phyloP scores from a whole-genome alignment of 2,888 invertebrate species.

The Drosophila niveifrons region DNA sequence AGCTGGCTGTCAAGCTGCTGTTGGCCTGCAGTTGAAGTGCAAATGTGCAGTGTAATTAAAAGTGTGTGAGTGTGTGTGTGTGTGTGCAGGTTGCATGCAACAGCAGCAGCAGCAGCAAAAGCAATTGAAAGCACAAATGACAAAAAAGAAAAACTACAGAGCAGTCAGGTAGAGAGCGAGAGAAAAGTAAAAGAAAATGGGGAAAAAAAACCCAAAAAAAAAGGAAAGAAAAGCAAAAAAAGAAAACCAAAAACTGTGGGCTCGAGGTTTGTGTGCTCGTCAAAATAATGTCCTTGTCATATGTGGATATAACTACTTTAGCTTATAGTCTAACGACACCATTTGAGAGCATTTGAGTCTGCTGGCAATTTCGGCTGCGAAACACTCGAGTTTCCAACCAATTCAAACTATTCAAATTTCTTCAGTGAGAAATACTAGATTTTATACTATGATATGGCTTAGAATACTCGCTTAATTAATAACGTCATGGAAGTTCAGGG shows the following conservation, averaged over 20 bases:
- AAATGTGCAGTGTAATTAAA: slow-evolving; percentile 79
- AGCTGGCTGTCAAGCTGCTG: slow-evolving; percentile 39
- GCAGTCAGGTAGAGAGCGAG: background rate
- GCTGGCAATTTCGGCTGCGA: background rate
- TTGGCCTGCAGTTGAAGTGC: slow-evolving; percentile 70
- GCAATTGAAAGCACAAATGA: slow-evolving; percentile 59
- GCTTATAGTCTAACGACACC: background rate
- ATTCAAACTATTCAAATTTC: background rate
- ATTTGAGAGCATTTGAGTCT: background rate
- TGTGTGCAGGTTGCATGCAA: slow-evolving; percentile 26
- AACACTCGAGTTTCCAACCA: background rate
- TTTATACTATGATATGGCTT: background rate
- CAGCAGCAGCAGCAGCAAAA: slow-evolving; percentile 19
- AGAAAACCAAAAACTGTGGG: slow-evolving; percentile 37
- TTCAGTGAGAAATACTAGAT: background rate
- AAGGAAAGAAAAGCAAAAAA: slow-evolving; percentile 14
- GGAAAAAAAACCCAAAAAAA: slow-evolving; percentile 19
- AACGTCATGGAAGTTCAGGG: background rate
- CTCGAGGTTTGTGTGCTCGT: slow-evolving; percentile 1
- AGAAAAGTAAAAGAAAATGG: background rate
- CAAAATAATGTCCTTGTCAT: slow-evolving; percentile 29
- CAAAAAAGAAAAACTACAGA: slow-evolving; percentile 26
- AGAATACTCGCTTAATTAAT: background rate
- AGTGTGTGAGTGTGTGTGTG: slow-evolving; percentile 43
- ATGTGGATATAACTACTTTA: slow-evolving; percentile 26